A percentile compares a stretch with the other conserved stretches of the same genome.
phyloP scores from a whole-genome alignment of 2,113 vertebrate species.

The Circaetus gallicus region DNA sequence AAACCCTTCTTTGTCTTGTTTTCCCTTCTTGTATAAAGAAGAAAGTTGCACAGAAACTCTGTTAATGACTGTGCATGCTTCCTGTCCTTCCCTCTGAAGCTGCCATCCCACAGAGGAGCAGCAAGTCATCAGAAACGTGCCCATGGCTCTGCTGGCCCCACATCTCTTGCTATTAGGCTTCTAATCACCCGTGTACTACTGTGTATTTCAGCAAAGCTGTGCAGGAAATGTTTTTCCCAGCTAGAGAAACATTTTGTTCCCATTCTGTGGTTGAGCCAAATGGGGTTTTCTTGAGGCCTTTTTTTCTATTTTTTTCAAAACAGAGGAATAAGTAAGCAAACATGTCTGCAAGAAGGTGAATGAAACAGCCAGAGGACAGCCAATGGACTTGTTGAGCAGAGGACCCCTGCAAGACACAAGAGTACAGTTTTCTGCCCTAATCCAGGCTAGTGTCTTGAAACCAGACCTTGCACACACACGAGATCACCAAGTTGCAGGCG shows the following conservation, averaged over 20 bases:
- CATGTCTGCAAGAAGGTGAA: background rate
- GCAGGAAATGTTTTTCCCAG: slow-evolving; percentile 30
- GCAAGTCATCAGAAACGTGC: background rate
- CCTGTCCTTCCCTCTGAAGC: background rate
- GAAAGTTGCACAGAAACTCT: background rate
- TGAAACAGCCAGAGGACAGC: background rate
- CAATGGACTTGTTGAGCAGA: background rate
- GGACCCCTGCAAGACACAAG: background rate
- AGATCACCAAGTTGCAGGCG: background rate
- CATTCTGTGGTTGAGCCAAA: background rate
- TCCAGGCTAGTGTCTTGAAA: background rate
- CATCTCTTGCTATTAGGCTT: background rate
- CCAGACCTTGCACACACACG: background rate
- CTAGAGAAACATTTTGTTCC: slow-evolving; percentile 39
- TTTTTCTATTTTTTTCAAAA: background rate
- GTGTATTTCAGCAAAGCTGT: background rate
- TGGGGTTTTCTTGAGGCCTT: background rate
- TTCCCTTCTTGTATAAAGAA: background rate
- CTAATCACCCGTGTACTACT: background rate
- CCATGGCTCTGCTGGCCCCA: background rate
- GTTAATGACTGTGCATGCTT: background rate
- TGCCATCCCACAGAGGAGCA: background rate
- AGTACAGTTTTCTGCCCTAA: background rate
- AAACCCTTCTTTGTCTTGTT: background rate
- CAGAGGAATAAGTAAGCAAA: slow-evolving; percentile 19